Percentiles rank a stretch among this genome's conserved stretches.
These are phyloP conservation scores for Halocaridina rubra DNA, from an alignment of 2,888 invertebrate genomes.

Conservation along the genomic window DNA sequence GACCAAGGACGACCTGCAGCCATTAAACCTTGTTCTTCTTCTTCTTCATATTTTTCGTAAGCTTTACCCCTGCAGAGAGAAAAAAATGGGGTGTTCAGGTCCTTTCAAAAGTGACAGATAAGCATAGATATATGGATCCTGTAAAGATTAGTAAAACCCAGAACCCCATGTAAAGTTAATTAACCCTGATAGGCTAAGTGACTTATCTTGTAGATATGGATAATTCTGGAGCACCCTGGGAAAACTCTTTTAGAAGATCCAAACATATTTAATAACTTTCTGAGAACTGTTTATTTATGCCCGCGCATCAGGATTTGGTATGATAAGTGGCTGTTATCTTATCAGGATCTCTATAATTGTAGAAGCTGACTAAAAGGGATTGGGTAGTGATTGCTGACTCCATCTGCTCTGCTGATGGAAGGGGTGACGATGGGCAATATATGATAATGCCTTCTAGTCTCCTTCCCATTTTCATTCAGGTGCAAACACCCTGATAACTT, in stretches of 20 bases:
- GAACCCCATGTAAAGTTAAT: too few species aligned
- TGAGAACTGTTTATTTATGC: background rate
- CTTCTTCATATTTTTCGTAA: too few species aligned
- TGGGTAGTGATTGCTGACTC: too few species aligned
- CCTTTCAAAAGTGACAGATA: too few species aligned
- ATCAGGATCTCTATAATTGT: background rate
- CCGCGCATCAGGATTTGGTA: background rate
- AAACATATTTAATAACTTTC: background rate
- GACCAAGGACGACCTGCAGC: constrained; percentile 25
- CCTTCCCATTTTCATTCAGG: too few species aligned
- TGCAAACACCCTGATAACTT: too few species aligned
- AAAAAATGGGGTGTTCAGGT: too few species aligned
- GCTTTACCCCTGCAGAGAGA: too few species aligned
- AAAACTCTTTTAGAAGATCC: background rate
- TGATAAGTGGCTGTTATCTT: background rate
- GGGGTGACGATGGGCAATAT: too few species aligned
- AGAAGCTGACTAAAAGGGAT: background rate
- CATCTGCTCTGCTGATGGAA: too few species aligned
- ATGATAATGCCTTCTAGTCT: too few species aligned
- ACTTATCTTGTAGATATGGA: background rate
- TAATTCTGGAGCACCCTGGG: too few species aligned
- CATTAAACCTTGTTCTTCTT: background rate
- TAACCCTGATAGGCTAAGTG: background rate
- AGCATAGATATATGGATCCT: background rate
- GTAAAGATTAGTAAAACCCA: background rate